phyloP scores from a whole-genome alignment of 1,140 invertebrate genomes.

The Homalodisca vitripennis region DNA sequence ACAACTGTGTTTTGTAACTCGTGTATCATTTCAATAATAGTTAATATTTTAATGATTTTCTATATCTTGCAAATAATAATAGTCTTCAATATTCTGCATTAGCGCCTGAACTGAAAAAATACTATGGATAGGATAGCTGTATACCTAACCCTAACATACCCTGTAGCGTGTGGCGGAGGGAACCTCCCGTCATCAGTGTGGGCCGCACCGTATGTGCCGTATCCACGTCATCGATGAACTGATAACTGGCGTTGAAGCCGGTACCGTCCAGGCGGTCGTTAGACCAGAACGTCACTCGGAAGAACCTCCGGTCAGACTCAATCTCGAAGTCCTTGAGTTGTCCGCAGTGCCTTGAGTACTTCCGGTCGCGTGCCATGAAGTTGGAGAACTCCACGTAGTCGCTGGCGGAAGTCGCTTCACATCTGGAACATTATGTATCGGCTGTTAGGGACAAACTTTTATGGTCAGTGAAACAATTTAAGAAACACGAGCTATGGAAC shows the following conservation, averaged over 20 bases:
- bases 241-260: conserved; percentile 90
- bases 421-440: no score
- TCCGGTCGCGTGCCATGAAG: conserved; percentile 81
- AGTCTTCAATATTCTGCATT: no score
- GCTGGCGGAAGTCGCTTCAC: conserved; percentile 80
- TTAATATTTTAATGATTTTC: no score
- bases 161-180: no score
- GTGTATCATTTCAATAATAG: no score
- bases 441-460: conserved; percentile 30
- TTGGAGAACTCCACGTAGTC: conserved; percentile 96
- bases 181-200: no score
- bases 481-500: no score
- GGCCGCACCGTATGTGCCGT: conserved; percentile 45
- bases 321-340: conserved; percentile 54
- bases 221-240: conserved; percentile 61
- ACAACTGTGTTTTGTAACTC: no score
- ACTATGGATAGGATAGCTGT: no score
- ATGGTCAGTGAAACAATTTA: not conserved
- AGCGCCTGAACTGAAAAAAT: no score
- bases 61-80: no score
- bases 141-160: no score
- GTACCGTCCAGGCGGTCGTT: conserved; percentile 91
- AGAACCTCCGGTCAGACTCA: conserved; percentile 85
- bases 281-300: conserved; percentile 90
- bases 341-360: conserved; percentile 84